Evolutionary conservation across 2,888 invertebrate genomes (phyloP).

Genomic region (Tethea ocularis): DNA sequence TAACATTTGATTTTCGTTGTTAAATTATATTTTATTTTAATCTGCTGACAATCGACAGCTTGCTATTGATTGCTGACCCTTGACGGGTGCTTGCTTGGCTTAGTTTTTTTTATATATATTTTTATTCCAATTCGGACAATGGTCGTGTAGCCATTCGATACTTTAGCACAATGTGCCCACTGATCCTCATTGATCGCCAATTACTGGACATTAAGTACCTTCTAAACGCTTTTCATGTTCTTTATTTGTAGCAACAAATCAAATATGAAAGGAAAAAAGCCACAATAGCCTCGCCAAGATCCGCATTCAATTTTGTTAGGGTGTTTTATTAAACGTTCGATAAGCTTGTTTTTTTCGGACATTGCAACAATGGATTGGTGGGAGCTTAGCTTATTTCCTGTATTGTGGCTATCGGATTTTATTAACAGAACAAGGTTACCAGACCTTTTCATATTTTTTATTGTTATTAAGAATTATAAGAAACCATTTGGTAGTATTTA

Average conservation of each 20-base stretch:
- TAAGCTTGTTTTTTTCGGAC: constrained; percentile 65
- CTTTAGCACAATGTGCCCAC: constrained; percentile 81
- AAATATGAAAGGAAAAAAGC: constrained; percentile 67
- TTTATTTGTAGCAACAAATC: constrained; percentile 82
- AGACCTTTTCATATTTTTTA: background rate
- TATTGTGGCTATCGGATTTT: constrained; percentile 44
- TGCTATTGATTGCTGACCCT: constrained; percentile 62
- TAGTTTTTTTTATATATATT: constrained; percentile 44
- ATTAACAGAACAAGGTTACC: constrained; percentile 50
- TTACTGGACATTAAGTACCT: constrained; percentile 84
- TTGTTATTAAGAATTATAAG: background rate
- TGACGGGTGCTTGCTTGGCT: constrained; percentile 64
- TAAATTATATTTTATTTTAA: constrained; percentile 45
- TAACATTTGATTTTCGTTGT: background rate
- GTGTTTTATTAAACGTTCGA: constrained; percentile 60
- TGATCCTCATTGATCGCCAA: constrained; percentile 84
- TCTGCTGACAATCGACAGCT: constrained; percentile 68
- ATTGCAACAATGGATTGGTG: constrained; percentile 53
- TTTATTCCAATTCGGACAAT: constrained; percentile 70
- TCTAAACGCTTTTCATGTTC: constrained; percentile 75
- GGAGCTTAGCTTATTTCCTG: constrained; percentile 51
- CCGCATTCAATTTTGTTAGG: constrained; percentile 65
- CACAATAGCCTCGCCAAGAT: constrained; percentile 75
- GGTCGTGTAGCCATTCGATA: constrained; percentile 62
- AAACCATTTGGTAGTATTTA: no score